Base-by-base conservation (phyloP, 2,113 vertebrate species). In the Casuarius casuarius region DNA sequence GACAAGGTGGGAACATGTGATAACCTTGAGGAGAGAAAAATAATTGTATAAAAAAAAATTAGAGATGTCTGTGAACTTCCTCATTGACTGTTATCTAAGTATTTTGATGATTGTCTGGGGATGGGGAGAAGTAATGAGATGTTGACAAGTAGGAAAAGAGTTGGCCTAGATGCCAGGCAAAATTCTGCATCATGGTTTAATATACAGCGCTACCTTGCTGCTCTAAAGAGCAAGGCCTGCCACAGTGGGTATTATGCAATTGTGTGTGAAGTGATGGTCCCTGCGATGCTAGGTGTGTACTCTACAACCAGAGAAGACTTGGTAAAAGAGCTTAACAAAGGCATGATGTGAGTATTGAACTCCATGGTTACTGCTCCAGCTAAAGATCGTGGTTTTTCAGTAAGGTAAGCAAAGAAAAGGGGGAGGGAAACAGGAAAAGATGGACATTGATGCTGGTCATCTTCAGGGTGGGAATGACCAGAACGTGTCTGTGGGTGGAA, bases 191-290 rank as follows among this genome's bases (percentile, higher is more conserved):
- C 83, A 68, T 61, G 51, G 6, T 35, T 68, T 61, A 51, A 42
- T 31, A 31, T 12, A 6, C 2, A 61, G 13, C 46, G 5, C 9
- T 61, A 31, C 28, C 48, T 80, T 58, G 59, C 5, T 88, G 48
- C 42, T 65, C n/a, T 70, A 88, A 51, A 12, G 23, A 65, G 61
- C 17, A 42, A 51, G 18, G 38, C 7, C 26, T 90, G 22, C 15
- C 2, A 0, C 35, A 20, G 33, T 10, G 59, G 3, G 8, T 72
- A 3, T 67, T 40, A 23, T 4, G 4, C 25, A 54, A 5, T 59
- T 59, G 29, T 23, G 18, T 1, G 68, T 52, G 66, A 95, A 90
- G 54, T 2, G 9, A 9, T 3, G 8, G 7, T 65, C 68, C 17
- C 56, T 19, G 17, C 11, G 17, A 58, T 19, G 29, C 17, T 17